These are phyloP conservation scores for Cecropterus lyciades DNA, from an alignment of 1,140 invertebrate genomes.

Conservation along the genomic window DNA sequence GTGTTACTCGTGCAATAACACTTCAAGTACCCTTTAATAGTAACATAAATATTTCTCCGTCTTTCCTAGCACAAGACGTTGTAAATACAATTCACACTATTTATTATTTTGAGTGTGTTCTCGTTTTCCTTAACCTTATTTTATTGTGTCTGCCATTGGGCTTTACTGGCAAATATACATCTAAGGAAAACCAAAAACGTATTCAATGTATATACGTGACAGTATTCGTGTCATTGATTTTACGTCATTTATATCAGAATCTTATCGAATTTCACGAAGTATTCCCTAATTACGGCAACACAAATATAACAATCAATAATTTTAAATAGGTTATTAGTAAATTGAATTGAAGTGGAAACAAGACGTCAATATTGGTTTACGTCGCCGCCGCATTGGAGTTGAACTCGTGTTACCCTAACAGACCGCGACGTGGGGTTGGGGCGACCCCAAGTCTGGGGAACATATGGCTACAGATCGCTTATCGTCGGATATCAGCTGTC, in stretches of 20 bases:
- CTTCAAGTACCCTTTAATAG: neutral
- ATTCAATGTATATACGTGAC: too few species aligned
- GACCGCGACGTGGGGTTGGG: conserved; percentile 27
- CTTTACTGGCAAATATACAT: neutral
- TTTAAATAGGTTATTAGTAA: too few species aligned
- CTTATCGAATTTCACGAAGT: too few species aligned
- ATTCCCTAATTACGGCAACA: too few species aligned
- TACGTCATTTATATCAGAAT: too few species aligned
- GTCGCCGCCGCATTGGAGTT: neutral
- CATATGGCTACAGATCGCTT: conserved; percentile 67
- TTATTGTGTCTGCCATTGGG: neutral
- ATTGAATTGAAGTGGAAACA: too few species aligned
- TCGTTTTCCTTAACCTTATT: neutral
- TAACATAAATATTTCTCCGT: neutral
- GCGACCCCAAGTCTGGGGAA: conserved; percentile 50
- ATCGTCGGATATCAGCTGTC: conserved; percentile 78
- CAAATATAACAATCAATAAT: too few species aligned
- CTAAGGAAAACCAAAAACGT: neutral
- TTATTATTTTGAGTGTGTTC: conserved; percentile 1
- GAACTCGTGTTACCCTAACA: neutral
- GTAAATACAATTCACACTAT: neutral
- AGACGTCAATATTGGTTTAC: conserved; percentile 1
- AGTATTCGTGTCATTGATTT: too few species aligned
- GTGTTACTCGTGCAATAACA: neutral
- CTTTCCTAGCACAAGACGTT: conserved; percentile 2